Percentiles rank a stretch among this genome's conserved stretches.
phyloP scores from a whole-genome alignment of 2,888 invertebrate genomes.

The Chrysotoxum bicinctum region DNA sequence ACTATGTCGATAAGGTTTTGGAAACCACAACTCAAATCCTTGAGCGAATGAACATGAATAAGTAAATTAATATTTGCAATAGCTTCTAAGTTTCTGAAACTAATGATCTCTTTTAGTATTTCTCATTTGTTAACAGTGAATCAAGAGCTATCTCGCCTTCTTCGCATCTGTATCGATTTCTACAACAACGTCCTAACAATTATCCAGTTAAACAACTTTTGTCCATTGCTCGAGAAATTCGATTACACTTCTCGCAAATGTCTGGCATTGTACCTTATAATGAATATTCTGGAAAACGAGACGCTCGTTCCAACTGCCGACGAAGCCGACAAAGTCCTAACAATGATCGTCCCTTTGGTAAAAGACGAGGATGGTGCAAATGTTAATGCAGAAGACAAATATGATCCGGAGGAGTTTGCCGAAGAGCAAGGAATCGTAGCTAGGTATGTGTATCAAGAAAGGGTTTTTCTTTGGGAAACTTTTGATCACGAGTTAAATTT shows the following conservation, averaged over 20 bases:
- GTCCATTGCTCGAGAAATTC: slow-evolving; percentile 91
- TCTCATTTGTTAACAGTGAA: slow-evolving; percentile 86
- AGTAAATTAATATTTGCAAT: slow-evolving; percentile 82
- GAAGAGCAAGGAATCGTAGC: slow-evolving; percentile 97
- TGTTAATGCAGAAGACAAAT: slow-evolving; percentile 83
- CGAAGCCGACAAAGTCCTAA: slow-evolving; percentile 90
- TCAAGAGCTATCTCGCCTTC: slow-evolving; percentile 94
- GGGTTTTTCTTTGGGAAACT: background rate
- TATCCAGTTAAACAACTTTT: slow-evolving; percentile 92
- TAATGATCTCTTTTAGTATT: slow-evolving; percentile 75
- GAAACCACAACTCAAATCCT: slow-evolving; percentile 95
- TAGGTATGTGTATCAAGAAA: slow-evolving; percentile 82
- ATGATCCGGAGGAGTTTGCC: slow-evolving; percentile 95
- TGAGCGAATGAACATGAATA: slow-evolving; percentile 91
- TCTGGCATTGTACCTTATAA: slow-evolving; percentile 93
- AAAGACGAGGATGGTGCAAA: slow-evolving; percentile 88
- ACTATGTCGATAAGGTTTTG: slow-evolving; percentile 97
- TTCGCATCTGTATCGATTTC: slow-evolving; percentile 96
- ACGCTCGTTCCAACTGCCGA: slow-evolving; percentile 93
- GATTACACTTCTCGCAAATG: slow-evolving; percentile 93
- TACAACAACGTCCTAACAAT: slow-evolving; percentile 96
- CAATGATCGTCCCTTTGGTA: slow-evolving; percentile 92
- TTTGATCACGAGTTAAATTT: background rate
- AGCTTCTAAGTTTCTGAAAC: background rate
- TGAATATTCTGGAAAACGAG: slow-evolving; percentile 94